These are phyloP conservation scores for Heteromurus nitidus DNA, from an alignment of 2,888 invertebrate genomes.

Conservation along the genomic window DNA sequence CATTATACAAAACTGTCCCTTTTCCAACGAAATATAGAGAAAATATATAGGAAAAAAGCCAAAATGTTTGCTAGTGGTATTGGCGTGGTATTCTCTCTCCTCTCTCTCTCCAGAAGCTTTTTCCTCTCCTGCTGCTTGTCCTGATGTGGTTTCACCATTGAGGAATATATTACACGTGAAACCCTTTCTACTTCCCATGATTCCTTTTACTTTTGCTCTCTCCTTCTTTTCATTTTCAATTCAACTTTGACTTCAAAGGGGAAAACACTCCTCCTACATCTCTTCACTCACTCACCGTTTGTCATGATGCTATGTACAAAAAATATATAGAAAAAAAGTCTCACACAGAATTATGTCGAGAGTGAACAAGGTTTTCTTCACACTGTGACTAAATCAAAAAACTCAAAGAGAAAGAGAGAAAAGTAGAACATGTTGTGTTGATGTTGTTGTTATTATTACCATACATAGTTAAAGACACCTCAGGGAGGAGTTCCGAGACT, in stretches of 20 bases:
- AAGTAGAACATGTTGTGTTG: conserved; percentile 35
- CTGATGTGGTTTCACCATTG: conserved; percentile 3
- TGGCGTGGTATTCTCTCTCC: conserved; percentile 27
- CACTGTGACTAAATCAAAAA: conserved; percentile 32
- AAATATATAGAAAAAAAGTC: no score
- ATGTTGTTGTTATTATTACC: conserved; percentile 22
- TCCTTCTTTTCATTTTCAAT: conserved; percentile 42
- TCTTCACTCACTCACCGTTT: no score
- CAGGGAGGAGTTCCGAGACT: background rate
- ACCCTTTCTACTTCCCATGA: background rate
- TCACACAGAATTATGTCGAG: no score
- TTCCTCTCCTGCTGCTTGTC: conserved; percentile 11
- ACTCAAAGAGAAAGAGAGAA: conserved; percentile 25
- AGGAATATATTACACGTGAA: background rate
- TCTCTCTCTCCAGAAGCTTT: no score
- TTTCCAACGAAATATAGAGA: no score
- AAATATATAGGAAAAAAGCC: background rate
- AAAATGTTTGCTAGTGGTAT: conserved; percentile 42
- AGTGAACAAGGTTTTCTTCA: conserved; percentile 9
- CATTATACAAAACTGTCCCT: no score
- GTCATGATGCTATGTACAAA: no score
- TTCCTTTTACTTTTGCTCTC: conserved; percentile 4
- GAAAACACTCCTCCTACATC: conserved; percentile 17
- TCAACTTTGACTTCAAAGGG: conserved; percentile 28
- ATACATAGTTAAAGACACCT: conserved; percentile 35